phyloP scores from a whole-genome alignment of 2,113 vertebrate genomes.

The Willisornis vidua region DNA sequence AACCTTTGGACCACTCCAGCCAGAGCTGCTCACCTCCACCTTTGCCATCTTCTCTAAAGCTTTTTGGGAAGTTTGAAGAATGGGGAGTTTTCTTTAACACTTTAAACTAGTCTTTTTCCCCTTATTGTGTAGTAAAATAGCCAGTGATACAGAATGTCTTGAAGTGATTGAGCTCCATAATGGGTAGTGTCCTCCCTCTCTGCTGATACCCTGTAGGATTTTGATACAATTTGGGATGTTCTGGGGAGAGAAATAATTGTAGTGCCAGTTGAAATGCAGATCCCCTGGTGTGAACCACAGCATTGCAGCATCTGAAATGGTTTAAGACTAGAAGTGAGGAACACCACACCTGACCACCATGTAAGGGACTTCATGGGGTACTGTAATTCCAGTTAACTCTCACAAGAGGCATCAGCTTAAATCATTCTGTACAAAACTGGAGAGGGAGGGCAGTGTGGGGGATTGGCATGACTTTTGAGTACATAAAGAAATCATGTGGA shows the following conservation, averaged over 20 bases:
- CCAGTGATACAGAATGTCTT: not conserved
- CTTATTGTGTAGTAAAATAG: not conserved
- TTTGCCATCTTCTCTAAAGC: not conserved
- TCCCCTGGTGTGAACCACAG: not conserved
- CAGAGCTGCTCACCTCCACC: not conserved
- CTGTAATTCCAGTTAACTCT: not conserved
- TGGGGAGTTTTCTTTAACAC: not conserved
- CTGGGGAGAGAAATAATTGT: not conserved
- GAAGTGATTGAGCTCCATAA: not conserved
- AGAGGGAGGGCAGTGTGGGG: not conserved
- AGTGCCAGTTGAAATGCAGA: not conserved
- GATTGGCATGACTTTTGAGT: not conserved
- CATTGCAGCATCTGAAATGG: not conserved
- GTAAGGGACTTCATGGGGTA: not conserved
- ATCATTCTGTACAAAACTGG: not conserved
- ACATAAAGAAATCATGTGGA: not conserved
- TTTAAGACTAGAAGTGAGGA: not conserved
- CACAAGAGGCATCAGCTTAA: not conserved
- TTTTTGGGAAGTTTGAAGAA: not conserved
- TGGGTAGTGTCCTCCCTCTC: not conserved
- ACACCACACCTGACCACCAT: rapidly evolving
- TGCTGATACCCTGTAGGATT: not conserved
- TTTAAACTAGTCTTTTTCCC: not conserved
- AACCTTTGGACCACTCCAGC: not conserved
- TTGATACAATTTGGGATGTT: not conserved